Evolutionary conservation across 2,888 invertebrate species (phyloP), one percentile per base, ranked within the genome.

Genomic region (Meganola albula): DNA sequence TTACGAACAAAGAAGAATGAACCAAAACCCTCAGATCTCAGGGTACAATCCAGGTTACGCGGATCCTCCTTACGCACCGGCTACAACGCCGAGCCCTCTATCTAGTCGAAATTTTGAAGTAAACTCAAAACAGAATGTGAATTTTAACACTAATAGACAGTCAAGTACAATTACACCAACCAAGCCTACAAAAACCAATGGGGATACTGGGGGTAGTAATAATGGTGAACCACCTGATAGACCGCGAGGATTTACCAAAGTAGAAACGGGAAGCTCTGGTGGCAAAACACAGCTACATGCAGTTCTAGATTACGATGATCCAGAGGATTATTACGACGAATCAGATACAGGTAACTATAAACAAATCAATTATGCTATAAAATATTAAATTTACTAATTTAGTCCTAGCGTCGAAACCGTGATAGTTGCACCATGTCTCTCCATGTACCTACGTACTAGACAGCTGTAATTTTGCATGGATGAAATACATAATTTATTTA

Each of bases 201-300:
- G 86, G 78, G 12, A 85, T 74, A 60, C 88, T 83, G 32, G 76
- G 76, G 54, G 88, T 88, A 42, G 88, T 88, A 58, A 52, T 31
- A 68, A 46, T 58, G 66, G 58, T 21, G 73, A 73, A 44, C 87
- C 83, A 42, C 85, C 88, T 1, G 84, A 88, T 33, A 80, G 88
- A 41, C 89, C 90, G 16, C 88, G 90, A 2, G 90, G 90, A 3
- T 92, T 89, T 60, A 91, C 91, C 8, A 88, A 90, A 55, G 91
- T 92, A 24, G 84, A 85, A 56, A 64, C 74, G 3, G 88, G 89
- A 41, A 83, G 87, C 1, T 80, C 75, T 37, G 90, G 79, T 55
- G 78, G 83, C 9, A 89, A 89, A 62, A 90, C 91, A 1, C 91
- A 91, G 51, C 74, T 92, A 37, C 92, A 92, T 66, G 92, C 92